A percentile compares a stretch with the other conserved stretches of the same genome.
These are phyloP conservation scores for Geophilus truncorum DNA, from an alignment of 2,888 invertebrate genomes.

Conservation along the genomic window DNA sequence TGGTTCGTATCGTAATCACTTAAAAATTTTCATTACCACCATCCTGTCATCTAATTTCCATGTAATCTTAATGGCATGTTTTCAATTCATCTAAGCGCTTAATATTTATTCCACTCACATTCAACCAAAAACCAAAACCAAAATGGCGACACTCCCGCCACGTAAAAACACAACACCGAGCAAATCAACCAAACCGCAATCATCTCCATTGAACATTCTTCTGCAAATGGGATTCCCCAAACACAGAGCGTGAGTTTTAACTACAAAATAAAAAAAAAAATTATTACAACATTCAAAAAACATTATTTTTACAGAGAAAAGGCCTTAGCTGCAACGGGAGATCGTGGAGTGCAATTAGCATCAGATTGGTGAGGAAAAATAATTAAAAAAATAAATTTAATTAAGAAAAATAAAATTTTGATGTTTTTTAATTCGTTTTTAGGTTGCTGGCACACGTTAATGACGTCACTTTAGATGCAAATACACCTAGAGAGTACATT, in stretches of 20 bases:
- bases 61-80: too few species aligned
- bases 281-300: not conserved
- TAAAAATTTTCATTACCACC: not conserved
- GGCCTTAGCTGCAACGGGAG: constrained; percentile 82
- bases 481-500: constrained; percentile 75
- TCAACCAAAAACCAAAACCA: too few species aligned
- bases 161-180: constrained; percentile 68
- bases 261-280: too few species aligned
- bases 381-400: too few species aligned
- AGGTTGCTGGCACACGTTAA: constrained; percentile 79
- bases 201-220: constrained; percentile 72
- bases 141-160: constrained; percentile 71
- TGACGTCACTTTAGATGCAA: constrained; percentile 71
- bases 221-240: constrained; percentile 84
- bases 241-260: constrained; percentile 74
- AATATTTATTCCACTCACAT: not conserved
- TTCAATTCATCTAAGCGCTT: too few species aligned
- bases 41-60: not conserved
- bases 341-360: constrained; percentile 78
- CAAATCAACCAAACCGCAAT: constrained; percentile 65
- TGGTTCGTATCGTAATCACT: too few species aligned
- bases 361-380: constrained; percentile 74
- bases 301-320: constrained; percentile 63
- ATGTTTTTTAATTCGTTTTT: constrained; percentile 30
- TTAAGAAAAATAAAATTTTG: not conserved